Evolutionary conservation across 2,888 invertebrate species (phyloP).

Genomic region (Myathropa florea): DNA sequence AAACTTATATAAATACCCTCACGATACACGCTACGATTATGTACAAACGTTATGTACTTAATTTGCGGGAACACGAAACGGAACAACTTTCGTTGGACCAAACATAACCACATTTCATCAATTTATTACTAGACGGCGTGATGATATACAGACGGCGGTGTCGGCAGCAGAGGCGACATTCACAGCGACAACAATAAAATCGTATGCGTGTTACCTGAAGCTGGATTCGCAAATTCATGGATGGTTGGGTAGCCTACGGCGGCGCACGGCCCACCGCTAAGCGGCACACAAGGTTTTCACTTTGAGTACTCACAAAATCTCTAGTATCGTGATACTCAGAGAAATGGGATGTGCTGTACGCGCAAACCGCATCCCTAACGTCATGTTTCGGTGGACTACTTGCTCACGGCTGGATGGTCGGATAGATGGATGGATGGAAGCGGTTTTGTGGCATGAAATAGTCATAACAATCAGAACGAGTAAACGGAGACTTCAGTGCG

Average conservation of each 20-base stretch:
- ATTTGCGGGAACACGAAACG: neutral
- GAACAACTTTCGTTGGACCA: slow-evolving; percentile 32
- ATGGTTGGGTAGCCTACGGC: slow-evolving; percentile 21
- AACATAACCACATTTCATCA: slow-evolving; percentile 55
- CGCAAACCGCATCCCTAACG: slow-evolving; percentile 25
- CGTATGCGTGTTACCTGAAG: slow-evolving; percentile 5
- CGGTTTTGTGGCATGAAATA: slow-evolving; percentile 32
- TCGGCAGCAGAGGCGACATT: neutral
- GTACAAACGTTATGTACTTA: neutral
- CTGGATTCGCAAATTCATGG: slow-evolving; percentile 13
- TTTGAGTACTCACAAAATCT: neutral
- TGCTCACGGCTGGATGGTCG: slow-evolving; percentile 35
- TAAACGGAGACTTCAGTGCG: neutral
- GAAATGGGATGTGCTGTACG: neutral
- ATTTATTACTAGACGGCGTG: slow-evolving; percentile 36
- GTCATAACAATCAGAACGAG: slow-evolving; percentile 12
- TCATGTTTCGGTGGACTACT: slow-evolving; percentile 26
- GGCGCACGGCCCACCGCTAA: neutral
- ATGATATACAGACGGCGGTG: neutral
- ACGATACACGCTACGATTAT: neutral
- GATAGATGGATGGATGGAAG: slow-evolving; percentile 41
- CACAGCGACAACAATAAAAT: slow-evolving; percentile 2
- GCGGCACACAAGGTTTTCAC: slow-evolving; percentile 28
- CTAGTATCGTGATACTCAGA: neutral
- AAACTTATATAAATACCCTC: slow-evolving; percentile 30